Conservation (phyloP, 2,888 invertebrate genomes). For the Ryuthela nishihirai region DNA sequence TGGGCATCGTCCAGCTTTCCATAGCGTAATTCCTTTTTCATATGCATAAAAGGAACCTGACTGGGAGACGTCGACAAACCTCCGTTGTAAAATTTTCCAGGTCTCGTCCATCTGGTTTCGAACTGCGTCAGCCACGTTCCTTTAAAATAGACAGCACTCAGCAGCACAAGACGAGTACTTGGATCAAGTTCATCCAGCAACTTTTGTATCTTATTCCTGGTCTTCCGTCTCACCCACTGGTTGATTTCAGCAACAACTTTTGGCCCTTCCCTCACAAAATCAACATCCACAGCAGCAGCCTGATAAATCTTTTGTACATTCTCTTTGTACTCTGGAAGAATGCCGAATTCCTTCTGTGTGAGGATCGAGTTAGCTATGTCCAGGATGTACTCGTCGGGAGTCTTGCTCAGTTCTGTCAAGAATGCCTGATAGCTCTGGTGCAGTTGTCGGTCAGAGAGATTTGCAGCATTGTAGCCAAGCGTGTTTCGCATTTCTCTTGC, state of each 20-base stretch:
- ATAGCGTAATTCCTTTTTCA: conserved; percentile 42
- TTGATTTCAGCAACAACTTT: too few relatives aligned
- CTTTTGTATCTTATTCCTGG: conserved; percentile 5
- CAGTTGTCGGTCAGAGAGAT: not conserved
- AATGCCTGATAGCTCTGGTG: not conserved
- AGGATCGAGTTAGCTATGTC: conserved; percentile 68
- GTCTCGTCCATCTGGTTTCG: conserved; percentile 43
- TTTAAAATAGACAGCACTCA: conserved; percentile 55
- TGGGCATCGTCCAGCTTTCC: conserved; percentile 1
- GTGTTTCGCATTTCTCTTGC: conserved; percentile 3
- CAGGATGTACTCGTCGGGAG: not conserved
- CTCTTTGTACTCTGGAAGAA: not conserved
- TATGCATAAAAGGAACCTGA: conserved; percentile 50
- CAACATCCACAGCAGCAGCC: conserved; percentile 9
- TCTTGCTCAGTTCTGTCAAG: not conserved
- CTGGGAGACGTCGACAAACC: conserved; percentile 2
- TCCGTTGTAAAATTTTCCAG: conserved; percentile 44
- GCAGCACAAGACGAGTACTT: conserved; percentile 49
- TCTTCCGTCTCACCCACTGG: conserved; percentile 9
- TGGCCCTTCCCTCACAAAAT: conserved; percentile 5
- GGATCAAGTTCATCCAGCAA: conserved; percentile 14
- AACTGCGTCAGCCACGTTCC: conserved; percentile 51
- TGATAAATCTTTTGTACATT: not conserved
- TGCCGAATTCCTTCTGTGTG: conserved; percentile 54
- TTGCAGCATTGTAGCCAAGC: not conserved